phyloP scores from a whole-genome alignment of 2,888 invertebrate genomes.

The Drosophila fulvimacula region DNA sequence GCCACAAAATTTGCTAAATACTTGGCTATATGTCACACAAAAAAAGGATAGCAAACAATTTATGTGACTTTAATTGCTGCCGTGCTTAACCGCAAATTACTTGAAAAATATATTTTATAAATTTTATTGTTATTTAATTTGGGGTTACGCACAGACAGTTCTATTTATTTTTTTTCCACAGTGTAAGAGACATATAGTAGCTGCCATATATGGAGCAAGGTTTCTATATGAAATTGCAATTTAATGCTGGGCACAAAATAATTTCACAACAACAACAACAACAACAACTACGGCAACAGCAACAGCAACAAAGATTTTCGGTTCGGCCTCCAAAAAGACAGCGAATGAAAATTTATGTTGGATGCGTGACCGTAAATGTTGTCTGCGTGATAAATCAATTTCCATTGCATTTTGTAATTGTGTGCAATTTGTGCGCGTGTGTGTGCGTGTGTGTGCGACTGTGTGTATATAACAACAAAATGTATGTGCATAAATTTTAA shows the following conservation, averaged over 20 bases:
- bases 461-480: constrained; percentile 12
- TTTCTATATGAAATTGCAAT: constrained; percentile 64
- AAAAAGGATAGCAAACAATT: constrained; percentile 19
- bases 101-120: constrained; percentile 30
- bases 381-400: constrained; percentile 78
- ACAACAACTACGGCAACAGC: constrained; percentile 39
- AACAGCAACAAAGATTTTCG: constrained; percentile 36
- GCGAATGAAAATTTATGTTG: constrained; percentile 77
- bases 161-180: constrained; percentile 1
- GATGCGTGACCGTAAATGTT: constrained; percentile 77
- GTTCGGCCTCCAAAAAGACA: constrained; percentile 62
- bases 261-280: constrained; percentile 57
- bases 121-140: constrained; percentile 47
- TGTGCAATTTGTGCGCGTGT: constrained; percentile 57
- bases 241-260: constrained; percentile 65
- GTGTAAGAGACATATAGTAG: constrained; percentile 14
- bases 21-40: constrained; percentile 3
- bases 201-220: constrained; percentile 20
- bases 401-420: constrained; percentile 78
- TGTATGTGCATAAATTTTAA: constrained; percentile 59
- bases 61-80: constrained; percentile 36
- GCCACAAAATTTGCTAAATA: constrained; percentile 14
- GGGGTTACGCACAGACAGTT: constrained; percentile 6
- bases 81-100: constrained; percentile 42
- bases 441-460: not conserved